Percentiles rank a stretch among this genome's conserved stretches.
These are phyloP conservation scores for Acanthosepion lycidas DNA, from an alignment of 2,888 invertebrate species.

Conservation along the genomic window DNA sequence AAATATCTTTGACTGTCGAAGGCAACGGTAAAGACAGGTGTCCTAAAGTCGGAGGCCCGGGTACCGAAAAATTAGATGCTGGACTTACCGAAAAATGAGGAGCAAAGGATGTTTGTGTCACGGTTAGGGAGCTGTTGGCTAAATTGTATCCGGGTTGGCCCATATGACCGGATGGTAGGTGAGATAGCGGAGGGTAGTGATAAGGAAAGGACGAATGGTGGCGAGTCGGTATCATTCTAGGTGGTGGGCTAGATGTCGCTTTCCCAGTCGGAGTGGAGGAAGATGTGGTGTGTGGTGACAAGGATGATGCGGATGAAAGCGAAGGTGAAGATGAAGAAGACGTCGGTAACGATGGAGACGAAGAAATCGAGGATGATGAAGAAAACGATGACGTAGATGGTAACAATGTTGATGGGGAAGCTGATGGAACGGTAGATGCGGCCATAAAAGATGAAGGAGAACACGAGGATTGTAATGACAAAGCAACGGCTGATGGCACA, in stretches of 20 bases:
- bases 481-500: constrained; percentile 46
- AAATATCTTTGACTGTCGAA: constrained; percentile 50
- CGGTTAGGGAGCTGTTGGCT: not conserved
- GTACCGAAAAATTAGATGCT: not conserved
- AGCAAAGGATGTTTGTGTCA: not conserved
- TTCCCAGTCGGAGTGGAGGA: not conserved
- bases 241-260: not conserved
- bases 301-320: not conserved
- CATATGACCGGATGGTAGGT: not conserved
- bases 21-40: constrained; percentile 47
- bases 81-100: not conserved
- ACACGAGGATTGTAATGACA: constrained; percentile 44
- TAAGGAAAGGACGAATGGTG: not conserved
- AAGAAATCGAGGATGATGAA: not conserved
- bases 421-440: constrained; percentile 46
- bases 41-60: constrained; percentile 47
- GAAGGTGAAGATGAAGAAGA: constrained; percentile 43
- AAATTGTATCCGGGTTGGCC: not conserved
- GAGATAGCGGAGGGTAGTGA: not conserved
- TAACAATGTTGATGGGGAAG: not conserved
- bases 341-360: constrained; percentile 34
- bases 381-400: not conserved
- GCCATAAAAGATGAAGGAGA: constrained; percentile 50
- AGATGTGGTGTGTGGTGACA: not conserved
- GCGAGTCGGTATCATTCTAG: not conserved